These are phyloP conservation scores for Hemicentrotus pulcherrimus DNA, from an alignment of 35 echinoderm and acorn worm genomes.

Conservation along the genomic window DNA sequence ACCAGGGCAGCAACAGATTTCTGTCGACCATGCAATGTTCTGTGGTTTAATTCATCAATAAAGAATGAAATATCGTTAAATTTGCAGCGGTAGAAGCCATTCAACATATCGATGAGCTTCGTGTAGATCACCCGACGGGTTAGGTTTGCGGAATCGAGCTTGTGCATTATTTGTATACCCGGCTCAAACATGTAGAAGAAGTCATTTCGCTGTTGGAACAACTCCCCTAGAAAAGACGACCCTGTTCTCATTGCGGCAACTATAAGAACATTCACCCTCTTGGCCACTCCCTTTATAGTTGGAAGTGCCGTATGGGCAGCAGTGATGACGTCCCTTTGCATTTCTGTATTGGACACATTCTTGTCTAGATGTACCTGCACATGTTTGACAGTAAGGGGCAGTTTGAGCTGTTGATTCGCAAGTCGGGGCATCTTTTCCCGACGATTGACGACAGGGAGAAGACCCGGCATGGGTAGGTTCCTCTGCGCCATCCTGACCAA, in stretches of 20 bases:
- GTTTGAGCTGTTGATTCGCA: too few species aligned
- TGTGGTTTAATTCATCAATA: slow-evolving; percentile 31
- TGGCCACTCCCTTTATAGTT: neutral
- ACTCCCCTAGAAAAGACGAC: slow-evolving; percentile 73
- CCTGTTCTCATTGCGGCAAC: slow-evolving; percentile 76
- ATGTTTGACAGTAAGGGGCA: neutral
- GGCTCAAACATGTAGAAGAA: slow-evolving; percentile 80
- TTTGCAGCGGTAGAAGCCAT: slow-evolving; percentile 58
- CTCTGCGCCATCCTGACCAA: neutral
- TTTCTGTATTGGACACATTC: neutral
- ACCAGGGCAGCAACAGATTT: neutral
- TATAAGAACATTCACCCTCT: slow-evolving; percentile 26
- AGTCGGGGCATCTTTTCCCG: neutral
- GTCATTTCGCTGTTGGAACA: slow-evolving; percentile 65
- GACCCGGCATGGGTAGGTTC: neutral
- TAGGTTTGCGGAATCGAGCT: slow-evolving; percentile 53
- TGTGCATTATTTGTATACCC: slow-evolving; percentile 53
- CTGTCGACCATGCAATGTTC: slow-evolving; percentile 6
- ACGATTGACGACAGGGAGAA: neutral
- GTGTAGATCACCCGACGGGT: slow-evolving; percentile 52
- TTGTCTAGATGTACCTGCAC: neutral
- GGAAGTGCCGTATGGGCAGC: neutral
- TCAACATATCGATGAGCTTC: slow-evolving; percentile 55
- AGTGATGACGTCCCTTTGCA: neutral
- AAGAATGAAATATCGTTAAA: slow-evolving; percentile 54